Evolutionary conservation across 2,888 invertebrate genomes (phyloP).

Genomic region (Limnephilus rhombicus): DNA sequence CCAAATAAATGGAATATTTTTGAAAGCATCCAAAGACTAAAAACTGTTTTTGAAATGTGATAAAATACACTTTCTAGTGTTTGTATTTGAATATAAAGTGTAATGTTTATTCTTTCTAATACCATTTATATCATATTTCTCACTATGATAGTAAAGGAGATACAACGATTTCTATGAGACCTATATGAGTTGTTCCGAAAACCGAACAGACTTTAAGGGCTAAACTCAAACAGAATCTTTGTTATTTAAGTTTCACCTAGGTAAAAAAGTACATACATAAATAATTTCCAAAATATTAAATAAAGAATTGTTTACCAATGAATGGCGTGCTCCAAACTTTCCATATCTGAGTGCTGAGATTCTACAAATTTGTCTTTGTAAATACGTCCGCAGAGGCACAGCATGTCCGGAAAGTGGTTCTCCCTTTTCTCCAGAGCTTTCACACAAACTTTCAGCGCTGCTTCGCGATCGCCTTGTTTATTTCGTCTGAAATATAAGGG

Average conservation of each 20-base stretch:
- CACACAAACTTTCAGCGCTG: constrained; percentile 93
- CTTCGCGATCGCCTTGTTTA: constrained; percentile 95
- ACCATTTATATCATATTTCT: too few relatives aligned
- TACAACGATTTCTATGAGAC: too few relatives aligned
- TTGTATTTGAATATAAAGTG: too few relatives aligned
- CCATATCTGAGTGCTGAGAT: constrained; percentile 92
- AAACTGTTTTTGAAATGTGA: too few relatives aligned
- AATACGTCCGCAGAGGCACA: constrained; percentile 98
- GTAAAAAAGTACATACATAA: not conserved
- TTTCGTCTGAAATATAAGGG: constrained; percentile 83
- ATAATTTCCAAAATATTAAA: not conserved
- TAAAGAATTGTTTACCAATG: constrained; percentile 82
- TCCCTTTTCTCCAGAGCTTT: constrained; percentile 95
- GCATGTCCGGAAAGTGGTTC: constrained; percentile 97
- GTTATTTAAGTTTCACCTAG: too few relatives aligned
- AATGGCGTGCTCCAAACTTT: constrained; percentile 94
- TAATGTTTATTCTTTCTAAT: too few relatives aligned
- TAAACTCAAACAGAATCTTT: not conserved
- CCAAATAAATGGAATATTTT: too few relatives aligned
- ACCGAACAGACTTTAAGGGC: too few relatives aligned
- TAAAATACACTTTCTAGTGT: too few relatives aligned
- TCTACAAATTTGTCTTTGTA: constrained; percentile 98
- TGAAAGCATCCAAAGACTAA: too few relatives aligned
- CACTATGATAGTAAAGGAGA: too few relatives aligned
- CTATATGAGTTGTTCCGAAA: too few relatives aligned